These are phyloP conservation scores for Meriones psammophilus DNA, from an alignment of 2,797 vertebrate genomes.

Conservation along the genomic window DNA sequence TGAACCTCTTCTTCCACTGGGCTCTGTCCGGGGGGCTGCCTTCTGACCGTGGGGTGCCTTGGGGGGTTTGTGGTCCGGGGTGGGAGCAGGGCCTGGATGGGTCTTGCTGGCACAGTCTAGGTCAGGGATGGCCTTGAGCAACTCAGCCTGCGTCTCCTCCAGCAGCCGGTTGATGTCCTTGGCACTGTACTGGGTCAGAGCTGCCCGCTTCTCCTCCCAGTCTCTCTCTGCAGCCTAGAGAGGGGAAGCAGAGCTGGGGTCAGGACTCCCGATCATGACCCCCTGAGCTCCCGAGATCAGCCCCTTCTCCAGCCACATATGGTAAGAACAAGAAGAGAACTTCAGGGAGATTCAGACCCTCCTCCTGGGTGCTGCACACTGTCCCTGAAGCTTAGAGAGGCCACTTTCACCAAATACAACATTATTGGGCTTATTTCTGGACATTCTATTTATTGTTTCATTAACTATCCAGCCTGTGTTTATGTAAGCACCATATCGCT, in stretches of 20 bases:
- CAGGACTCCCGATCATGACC: not conserved
- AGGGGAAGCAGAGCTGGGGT: not conserved
- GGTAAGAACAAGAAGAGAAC: not conserved
- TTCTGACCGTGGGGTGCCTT: constrained; percentile 94
- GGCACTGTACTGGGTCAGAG: constrained; percentile 97
- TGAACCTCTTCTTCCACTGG: constrained; percentile 94
- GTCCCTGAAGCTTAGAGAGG: not conserved
- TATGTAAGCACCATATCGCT: not conserved
- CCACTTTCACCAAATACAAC: not conserved
- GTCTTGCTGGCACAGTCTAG: constrained; percentile 98
- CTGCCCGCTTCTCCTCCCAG: constrained; percentile 99
- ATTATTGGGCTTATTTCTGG: not conserved
- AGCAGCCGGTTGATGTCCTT: constrained; percentile 99
- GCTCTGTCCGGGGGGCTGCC: constrained; percentile 92
- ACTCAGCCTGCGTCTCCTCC: constrained; percentile 98
- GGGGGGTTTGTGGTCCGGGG: constrained; percentile 93
- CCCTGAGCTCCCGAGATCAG: not conserved
- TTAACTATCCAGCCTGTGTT: not conserved
- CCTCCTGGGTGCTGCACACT: not conserved
- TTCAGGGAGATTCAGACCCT: not conserved
- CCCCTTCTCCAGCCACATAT: not conserved
- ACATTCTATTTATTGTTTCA: constrained; percentile 28
- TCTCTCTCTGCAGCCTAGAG: constrained; percentile 96
- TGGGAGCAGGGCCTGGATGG: constrained; percentile 89
- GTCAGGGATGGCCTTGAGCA: constrained; percentile 99